phyloP scores from a whole-genome alignment of 1,140 invertebrate species.

The Nasonia giraulti region DNA sequence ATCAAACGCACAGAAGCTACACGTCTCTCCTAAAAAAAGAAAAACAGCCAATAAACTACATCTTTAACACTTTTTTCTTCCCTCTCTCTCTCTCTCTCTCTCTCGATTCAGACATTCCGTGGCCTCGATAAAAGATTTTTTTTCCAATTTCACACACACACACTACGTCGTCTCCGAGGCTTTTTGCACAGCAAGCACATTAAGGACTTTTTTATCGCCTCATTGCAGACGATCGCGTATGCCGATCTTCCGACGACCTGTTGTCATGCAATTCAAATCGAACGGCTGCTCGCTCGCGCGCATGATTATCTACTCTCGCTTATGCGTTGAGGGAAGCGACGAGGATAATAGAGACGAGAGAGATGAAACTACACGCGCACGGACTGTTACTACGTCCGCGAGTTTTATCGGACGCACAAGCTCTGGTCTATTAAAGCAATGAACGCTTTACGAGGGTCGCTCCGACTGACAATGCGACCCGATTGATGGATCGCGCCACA shows the following conservation, averaged over 20 bases:
- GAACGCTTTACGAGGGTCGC: slow-evolving; percentile 17
- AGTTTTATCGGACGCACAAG: background rate
- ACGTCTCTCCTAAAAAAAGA: too few relatives aligned
- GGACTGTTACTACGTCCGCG: too few relatives aligned
- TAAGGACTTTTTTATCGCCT: background rate
- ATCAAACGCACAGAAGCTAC: too few relatives aligned
- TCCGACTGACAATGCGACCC: background rate
- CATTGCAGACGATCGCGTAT: background rate
- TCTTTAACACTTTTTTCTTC: background rate
- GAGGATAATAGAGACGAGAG: background rate
- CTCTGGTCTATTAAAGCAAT: slow-evolving; percentile 14
- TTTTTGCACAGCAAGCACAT: background rate
- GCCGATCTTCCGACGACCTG: slow-evolving; percentile 18
- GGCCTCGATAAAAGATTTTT: slow-evolving; percentile 12
- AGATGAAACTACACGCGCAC: background rate
- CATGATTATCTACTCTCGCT: background rate
- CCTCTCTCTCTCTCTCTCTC: too few relatives aligned
- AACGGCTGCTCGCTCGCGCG: background rate
- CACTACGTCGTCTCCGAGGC: background rate
- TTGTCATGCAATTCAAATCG: slow-evolving; percentile 12
- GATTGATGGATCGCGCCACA: slow-evolving; percentile 10
- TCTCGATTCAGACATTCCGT: background rate
- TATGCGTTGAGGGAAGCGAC: background rate
- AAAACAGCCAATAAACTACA: too few relatives aligned
- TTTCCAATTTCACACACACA: background rate